Conservation (phyloP, 2,113 vertebrate species). For the Catharus minimus region DNA sequence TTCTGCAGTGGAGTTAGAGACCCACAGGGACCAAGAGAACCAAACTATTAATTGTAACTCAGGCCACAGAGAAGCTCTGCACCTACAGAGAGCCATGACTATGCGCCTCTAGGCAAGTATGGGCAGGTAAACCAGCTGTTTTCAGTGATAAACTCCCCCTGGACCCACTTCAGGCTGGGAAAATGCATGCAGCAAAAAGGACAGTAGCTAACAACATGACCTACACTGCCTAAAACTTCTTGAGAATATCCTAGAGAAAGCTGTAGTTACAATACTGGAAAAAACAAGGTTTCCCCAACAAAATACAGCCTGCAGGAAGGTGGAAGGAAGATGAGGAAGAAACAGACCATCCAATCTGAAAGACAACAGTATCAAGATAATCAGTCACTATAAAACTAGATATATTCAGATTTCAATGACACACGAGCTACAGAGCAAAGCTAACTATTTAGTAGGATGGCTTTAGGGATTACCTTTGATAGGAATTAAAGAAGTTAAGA, state of each 20-base stretch:
- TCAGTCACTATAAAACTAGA: background rate
- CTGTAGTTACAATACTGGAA: background rate
- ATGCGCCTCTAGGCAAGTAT: accelerated
- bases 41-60: background rate
- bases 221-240: background rate
- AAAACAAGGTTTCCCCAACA: background rate
- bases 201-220: background rate
- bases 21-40: background rate
- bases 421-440: background rate
- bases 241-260: background rate
- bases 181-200: background rate
- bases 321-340: background rate
- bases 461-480: background rate
- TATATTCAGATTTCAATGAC: background rate
- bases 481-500: background rate
- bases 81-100: background rate
- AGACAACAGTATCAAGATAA: background rate
- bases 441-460: background rate
- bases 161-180: background rate
- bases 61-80: background rate
- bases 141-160: background rate
- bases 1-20: background rate
- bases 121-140: background rate
- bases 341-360: background rate
- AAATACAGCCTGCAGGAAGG: background rate